Percentiles rank a stretch among this genome's conserved stretches.
These are phyloP conservation scores for Aphelinus certus DNA, from an alignment of 1,140 invertebrate species.

Conservation along the genomic window DNA sequence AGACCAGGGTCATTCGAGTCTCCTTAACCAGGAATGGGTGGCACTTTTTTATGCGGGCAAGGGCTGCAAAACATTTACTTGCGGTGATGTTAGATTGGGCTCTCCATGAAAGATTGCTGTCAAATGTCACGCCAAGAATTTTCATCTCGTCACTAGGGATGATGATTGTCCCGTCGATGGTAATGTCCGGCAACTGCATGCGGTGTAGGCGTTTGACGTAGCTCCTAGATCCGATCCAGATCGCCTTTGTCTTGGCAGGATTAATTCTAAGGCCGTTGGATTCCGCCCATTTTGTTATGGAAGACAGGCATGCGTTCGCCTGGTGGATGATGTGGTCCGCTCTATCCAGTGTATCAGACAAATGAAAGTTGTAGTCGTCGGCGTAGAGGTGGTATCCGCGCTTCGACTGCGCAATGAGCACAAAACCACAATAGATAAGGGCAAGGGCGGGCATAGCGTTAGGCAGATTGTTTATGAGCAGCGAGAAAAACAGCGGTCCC, in stretches of 20 bases:
- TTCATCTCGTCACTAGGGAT: background rate
- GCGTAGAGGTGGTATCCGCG: too few species aligned
- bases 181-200: background rate
- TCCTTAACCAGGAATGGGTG: background rate
- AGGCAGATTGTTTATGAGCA: background rate
- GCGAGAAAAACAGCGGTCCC: background rate
- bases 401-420: background rate
- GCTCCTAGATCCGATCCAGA: background rate
- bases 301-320: background rate
- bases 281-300: background rate
- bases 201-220: background rate
- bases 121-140: background rate
- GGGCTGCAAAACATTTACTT: background rate
- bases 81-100: background rate
- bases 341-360: background rate
- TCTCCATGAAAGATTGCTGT: background rate
- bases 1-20: background rate
- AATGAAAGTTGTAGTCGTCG: background rate
- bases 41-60: background rate
- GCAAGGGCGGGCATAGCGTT: background rate
- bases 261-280: background rate
- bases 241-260: background rate
- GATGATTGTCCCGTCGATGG: background rate
- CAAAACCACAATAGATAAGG: background rate
- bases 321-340: background rate